These are phyloP conservation scores for Erebia aethiops DNA, from an alignment of 2,888 invertebrate genomes.

Conservation along the genomic window DNA sequence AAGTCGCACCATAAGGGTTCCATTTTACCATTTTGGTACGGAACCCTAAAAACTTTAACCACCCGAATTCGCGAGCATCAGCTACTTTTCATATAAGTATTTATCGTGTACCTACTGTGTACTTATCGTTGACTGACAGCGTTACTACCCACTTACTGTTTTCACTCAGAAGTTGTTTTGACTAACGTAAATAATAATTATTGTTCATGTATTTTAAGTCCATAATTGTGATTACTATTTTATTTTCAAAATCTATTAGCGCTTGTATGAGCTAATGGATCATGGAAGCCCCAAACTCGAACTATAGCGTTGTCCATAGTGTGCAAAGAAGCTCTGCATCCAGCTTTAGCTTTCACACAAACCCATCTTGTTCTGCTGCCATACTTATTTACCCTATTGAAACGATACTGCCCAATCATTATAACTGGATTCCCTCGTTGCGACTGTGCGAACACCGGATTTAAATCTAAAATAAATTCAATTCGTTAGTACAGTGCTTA, in stretches of 20 bases:
- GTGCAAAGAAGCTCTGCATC: conserved; percentile 74
- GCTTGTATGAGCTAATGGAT: conserved; percentile 72
- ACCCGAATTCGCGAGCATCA: too few relatives aligned
- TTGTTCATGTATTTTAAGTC: neutral
- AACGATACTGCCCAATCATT: conserved; percentile 77
- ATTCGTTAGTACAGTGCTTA: conserved; percentile 45
- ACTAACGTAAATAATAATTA: neutral
- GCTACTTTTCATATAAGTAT: neutral
- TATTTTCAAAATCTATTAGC: conserved; percentile 66
- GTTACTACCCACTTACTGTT: too few relatives aligned
- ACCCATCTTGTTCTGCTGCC: conserved; percentile 75
- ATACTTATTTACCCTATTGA: conserved; percentile 76
- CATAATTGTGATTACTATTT: neutral
- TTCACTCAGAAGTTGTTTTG: neutral
- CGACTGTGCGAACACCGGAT: conserved; percentile 74
- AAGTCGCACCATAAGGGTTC: too few relatives aligned
- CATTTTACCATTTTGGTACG: too few relatives aligned
- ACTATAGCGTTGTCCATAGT: conserved; percentile 78
- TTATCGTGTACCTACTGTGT: too few relatives aligned
- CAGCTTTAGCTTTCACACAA: conserved; percentile 76
- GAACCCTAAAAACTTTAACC: too few relatives aligned
- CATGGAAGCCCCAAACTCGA: conserved; percentile 76
- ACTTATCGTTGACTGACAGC: too few relatives aligned
- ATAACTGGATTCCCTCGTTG: conserved; percentile 78
- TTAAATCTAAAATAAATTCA: conserved; percentile 67